Percentiles rank a stretch among this genome's conserved stretches.
phyloP scores from a whole-genome alignment of 1,140 invertebrate genomes.

The Diorhabda elongata region DNA sequence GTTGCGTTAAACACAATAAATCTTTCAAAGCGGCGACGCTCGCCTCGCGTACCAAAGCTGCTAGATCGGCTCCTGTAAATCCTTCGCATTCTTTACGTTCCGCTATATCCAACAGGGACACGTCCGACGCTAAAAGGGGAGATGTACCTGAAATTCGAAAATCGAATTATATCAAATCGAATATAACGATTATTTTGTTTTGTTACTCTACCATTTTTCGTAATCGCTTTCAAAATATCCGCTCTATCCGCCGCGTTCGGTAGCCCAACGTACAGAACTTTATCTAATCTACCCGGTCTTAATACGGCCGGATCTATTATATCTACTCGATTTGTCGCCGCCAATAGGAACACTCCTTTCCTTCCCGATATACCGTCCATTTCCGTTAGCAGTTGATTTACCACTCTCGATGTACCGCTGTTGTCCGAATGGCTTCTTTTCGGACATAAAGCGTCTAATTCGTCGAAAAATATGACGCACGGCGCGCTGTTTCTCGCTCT shows the following conservation, averaged over 20 bases:
- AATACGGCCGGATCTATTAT: conserved; percentile 95
- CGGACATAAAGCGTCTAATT: conserved; percentile 95
- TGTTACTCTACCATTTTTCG: conserved; percentile 64
- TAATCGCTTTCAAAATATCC: conserved; percentile 87
- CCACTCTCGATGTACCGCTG: conserved; percentile 57
- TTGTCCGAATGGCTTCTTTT: conserved; percentile 65
- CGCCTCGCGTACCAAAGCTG: conserved; percentile 80
- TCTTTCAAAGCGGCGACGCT: conserved; percentile 71
- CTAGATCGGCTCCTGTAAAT: conserved; percentile 90
- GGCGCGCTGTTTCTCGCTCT: conserved; percentile 91
- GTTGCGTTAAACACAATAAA: conserved; percentile 48
- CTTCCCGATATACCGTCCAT: conserved; percentile 95
- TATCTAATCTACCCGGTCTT: conserved; percentile 90
- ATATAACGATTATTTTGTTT: not conserved
- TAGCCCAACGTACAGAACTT: conserved; percentile 90
- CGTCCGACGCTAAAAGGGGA: conserved; percentile 71
- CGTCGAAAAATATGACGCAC: conserved; percentile 99
- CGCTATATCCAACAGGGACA: conserved; percentile 68
- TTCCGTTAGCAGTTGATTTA: conserved; percentile 96
- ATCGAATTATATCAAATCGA: conserved; percentile 42
- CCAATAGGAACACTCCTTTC: conserved; percentile 90
- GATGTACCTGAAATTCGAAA: conserved; percentile 60
- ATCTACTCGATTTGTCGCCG: conserved; percentile 94
- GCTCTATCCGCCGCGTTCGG: conserved; percentile 73
- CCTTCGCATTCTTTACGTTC: conserved; percentile 65